Evolutionary conservation across 2,113 vertebrate genomes (phyloP), one percentile per base, ranked within the genome.

Genomic region (Peromyscus californicus): DNA sequence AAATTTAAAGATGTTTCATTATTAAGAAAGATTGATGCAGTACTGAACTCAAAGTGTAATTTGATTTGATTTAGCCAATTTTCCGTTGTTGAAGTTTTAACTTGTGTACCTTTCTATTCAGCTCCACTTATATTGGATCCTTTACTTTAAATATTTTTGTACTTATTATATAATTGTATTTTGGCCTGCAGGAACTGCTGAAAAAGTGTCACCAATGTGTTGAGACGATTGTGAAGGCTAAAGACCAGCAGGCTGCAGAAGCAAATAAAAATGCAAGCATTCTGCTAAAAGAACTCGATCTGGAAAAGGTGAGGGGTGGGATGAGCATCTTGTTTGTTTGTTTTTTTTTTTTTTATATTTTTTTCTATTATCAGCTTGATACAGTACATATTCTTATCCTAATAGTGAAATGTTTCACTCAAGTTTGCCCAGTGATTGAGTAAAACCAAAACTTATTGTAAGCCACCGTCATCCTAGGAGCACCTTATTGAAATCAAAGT

Each of bases 141-240:
- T 3, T 92, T 88, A 74, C 90, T 31, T 91, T 90, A 79, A 85
- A 19, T 65, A 29, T 59, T 94, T 94, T 36, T 72, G 7, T 84
- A 67, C 86, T 94, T 78, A 91, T 72, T 78, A 91, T 72, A n/a
- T 90, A 78, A 85, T 94, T 95, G 22, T 48, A n/a, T 94, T 96
- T 94, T 92, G 59, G 1, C 78, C 59, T 97, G 42, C 96, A 99
- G 99, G 99, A 99, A 98, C 98, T 99, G 94, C 98, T 99, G 97
- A 99, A 99, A 98, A 99, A 99, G 97, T 99, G 99, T 98, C 99
- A 99, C 98, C 99, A 99, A 76, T 99, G 99, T 98, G 99, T 99
- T 99, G 99, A 99, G 98, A 99, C 99, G 3, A 99, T 99, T 96
- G 99, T 99, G 98, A 99, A 99, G 98, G 99, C 99, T 98, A 99